Base-by-base conservation (phyloP, 2,888 invertebrate species). In the Cyrtodaria siliqua region DNA sequence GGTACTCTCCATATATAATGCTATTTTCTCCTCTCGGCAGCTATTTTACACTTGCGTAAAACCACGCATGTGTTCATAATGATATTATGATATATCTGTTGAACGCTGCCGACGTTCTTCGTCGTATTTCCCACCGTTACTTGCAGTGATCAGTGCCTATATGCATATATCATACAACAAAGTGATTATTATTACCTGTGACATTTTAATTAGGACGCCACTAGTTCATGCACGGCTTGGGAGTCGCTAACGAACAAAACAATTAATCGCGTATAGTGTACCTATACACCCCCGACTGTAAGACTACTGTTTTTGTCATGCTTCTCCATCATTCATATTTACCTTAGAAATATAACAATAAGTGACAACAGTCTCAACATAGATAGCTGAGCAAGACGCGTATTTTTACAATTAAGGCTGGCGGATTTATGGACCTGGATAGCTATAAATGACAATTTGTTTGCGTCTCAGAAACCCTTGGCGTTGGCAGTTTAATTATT, bases 251-350 rank as follows among this genome's bases (percentile, higher is more conserved):
- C 33, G 33, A 33, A 33, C 33, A 12, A 33, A 33, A 33, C 33
- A 33, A 33, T 33, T 33, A 33, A 33, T 33, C 33, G 33, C 33
- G 33, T 4, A 33, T 33, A 33, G 16, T 75, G 75, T 59, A 75
- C 75, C 60, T 42, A 50, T 64, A 59, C 69, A 69, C 69, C 75
- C 73, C 75, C 75, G 75, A 64, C 75, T 49, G 23, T 16, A 24
- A 50, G 75, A 53, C 75, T 69, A 60, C 75, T 24, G 52, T 69
- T 69, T 75, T 75, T 75, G 75, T 75, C 75, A 75, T 64, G 23
- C 33, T 64, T 62, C 60, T 75, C 69, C 59, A 75, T 75, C 75
- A 75, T 63, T 61, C 40, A 55, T 67, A 47, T 56, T 59, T 50
- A 56, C 33, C 20, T 62, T 49, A 52, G 50, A 55, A 42, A 56